These are phyloP conservation scores for Troides oblongomaculatus DNA, from an alignment of 2,888 invertebrate species.

Conservation along the genomic window DNA sequence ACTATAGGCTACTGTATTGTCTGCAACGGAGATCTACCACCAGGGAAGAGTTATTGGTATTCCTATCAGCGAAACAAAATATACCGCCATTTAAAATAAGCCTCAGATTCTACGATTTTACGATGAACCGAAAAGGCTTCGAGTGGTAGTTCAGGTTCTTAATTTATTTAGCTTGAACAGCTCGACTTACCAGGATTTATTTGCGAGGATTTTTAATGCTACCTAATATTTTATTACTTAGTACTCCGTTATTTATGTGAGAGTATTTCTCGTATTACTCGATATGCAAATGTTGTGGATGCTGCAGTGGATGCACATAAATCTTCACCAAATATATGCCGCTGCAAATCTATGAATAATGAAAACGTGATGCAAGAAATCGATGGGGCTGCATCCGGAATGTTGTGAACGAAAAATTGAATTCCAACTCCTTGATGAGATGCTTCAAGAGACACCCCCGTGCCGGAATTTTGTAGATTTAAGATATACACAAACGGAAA, in stretches of 20 bases:
- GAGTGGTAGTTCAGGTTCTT: no score
- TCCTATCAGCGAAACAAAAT: no score
- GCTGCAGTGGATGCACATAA: conserved; percentile 20
- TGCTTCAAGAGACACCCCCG: conserved; percentile 1
- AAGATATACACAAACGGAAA: no score
- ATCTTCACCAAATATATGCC: conserved; percentile 5
- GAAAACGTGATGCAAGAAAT: conserved; percentile 25
- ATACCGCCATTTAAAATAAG: no score
- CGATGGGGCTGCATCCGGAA: conserved; percentile 21
- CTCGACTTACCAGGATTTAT: no score
- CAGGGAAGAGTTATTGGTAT: no score
- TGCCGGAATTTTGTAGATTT: neutral
- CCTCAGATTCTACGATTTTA: no score
- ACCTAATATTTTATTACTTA: conserved; percentile 11
- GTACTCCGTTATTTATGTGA: conserved; percentile 4
- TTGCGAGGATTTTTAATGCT: no score
- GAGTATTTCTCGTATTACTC: conserved; percentile 18
- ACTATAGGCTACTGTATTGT: no score
- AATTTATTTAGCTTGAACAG: no score
- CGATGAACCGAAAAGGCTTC: no score
- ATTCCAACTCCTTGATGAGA: conserved; percentile 25
- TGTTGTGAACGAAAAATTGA: conserved; percentile 15
- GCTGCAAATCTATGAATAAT: conserved; percentile 29
- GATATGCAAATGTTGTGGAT: conserved; percentile 19
- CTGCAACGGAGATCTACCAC: no score